Percentiles rank a stretch among this genome's conserved stretches.
Evolutionary conservation across 2,797 vertebrate genomes (phyloP).

Genomic region (Streptopelia turtur): DNA sequence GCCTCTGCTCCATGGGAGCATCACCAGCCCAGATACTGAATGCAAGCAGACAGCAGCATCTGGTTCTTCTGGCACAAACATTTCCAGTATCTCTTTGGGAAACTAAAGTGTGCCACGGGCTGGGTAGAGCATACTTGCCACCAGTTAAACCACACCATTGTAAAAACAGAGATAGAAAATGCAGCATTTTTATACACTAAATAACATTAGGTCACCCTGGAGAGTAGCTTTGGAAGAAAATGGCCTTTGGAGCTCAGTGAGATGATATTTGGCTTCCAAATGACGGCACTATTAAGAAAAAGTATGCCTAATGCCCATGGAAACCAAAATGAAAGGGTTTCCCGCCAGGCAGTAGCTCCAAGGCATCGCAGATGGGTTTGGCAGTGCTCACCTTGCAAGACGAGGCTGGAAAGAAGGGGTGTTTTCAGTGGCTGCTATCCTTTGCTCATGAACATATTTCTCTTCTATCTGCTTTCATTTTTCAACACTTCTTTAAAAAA

Average conservation of each 20-base stretch:
- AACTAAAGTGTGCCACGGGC: neutral
- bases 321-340: neutral
- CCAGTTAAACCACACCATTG: neutral
- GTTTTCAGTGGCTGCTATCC: neutral
- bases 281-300: neutral
- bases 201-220: neutral
- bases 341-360: neutral
- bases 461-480: neutral
- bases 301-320: neutral
- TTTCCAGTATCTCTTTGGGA: neutral
- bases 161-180: neutral
- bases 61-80: neutral
- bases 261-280: neutral
- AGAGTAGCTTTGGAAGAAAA: neutral
- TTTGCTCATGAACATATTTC: neutral
- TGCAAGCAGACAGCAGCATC: neutral
- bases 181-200: neutral
- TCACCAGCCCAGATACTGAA: neutral
- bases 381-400: neutral
- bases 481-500: neutral
- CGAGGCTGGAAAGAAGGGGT: rapidly evolving
- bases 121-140: neutral
- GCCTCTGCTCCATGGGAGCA: neutral
- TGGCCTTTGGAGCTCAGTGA: neutral
- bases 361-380: neutral